These are phyloP conservation scores for Campoplex capitator DNA, from an alignment of 2,888 invertebrate genomes.

Conservation along the genomic window DNA sequence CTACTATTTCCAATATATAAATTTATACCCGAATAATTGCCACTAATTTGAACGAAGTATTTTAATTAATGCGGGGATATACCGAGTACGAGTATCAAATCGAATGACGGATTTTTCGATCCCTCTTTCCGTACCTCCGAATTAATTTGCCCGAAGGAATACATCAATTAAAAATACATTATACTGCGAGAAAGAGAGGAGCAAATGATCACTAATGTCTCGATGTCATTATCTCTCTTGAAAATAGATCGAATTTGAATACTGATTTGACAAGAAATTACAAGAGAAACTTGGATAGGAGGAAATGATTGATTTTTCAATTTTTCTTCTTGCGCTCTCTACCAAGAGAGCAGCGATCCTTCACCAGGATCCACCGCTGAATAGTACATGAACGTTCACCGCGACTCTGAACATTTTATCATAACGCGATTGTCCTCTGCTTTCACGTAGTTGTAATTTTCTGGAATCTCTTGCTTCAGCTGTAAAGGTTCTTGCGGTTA, in stretches of 20 bases:
- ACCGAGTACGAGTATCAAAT: too few species aligned
- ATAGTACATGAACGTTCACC: not conserved
- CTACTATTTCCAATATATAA: not conserved
- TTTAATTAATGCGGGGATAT: too few species aligned
- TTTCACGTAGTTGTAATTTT: not conserved
- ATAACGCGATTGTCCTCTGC: not conserved
- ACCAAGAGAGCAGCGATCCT: not conserved
- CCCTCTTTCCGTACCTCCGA: not conserved
- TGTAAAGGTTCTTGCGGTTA: not conserved
- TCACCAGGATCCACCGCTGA: not conserved
- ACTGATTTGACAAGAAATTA: not conserved
- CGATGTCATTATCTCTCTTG: not conserved
- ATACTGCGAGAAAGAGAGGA: not conserved
- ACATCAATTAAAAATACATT: not conserved
- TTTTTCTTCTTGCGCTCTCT: not conserved
- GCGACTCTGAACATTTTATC: not conserved
- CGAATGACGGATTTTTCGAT: not conserved
- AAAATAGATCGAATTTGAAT: not conserved
- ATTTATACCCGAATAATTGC: not conserved
- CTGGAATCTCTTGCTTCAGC: not conserved
- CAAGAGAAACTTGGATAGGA: not conserved
- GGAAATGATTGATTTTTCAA: not conserved
- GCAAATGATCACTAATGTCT: not conserved
- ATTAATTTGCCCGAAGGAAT: not conserved
- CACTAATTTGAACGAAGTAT: not conserved